A percentile compares a stretch with the other conserved stretches of the same genome.
phyloP scores from a whole-genome alignment of 1,140 invertebrate species.

The Trigoniulus corallinus region DNA sequence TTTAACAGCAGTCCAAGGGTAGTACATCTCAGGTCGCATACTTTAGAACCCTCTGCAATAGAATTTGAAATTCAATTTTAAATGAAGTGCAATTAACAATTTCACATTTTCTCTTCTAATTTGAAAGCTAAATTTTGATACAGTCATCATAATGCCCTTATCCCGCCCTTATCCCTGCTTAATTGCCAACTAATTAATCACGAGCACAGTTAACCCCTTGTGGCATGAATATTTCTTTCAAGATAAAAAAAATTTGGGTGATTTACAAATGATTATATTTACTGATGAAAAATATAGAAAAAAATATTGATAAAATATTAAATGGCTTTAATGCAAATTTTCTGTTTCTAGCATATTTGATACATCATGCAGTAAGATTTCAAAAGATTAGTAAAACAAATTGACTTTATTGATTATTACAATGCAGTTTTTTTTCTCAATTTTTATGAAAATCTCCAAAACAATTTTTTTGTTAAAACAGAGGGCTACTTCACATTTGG shows the following conservation, averaged over 20 bases:
- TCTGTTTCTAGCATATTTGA: neutral
- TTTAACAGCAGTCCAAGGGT: no score
- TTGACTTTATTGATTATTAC: neutral
- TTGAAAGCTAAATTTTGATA: no score
- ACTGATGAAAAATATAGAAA: neutral
- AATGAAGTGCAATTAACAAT: no score
- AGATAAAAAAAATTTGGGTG: neutral
- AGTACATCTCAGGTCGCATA: no score
- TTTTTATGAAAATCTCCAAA: conserved; percentile 1
- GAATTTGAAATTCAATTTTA: no score
- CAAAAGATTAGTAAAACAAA: neutral
- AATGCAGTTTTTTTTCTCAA: no score
- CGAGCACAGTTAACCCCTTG: conserved; percentile 4
- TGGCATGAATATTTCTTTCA: conserved; percentile 1
- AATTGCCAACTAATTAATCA: no score
- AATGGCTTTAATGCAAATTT: neutral
- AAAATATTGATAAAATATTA: neutral
- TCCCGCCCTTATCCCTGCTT: no score
- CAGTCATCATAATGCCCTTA: no score
- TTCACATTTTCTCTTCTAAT: no score
- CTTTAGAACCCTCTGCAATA: no score
- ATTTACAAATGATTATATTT: neutral
- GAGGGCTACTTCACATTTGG: conserved; percentile 1
- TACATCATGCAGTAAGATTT: conserved; percentile 5
- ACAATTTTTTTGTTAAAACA: conserved; percentile 6